Evolutionary conservation across 2,888 invertebrate genomes (phyloP).

Genomic region (Rhaphigaster nebulosa): DNA sequence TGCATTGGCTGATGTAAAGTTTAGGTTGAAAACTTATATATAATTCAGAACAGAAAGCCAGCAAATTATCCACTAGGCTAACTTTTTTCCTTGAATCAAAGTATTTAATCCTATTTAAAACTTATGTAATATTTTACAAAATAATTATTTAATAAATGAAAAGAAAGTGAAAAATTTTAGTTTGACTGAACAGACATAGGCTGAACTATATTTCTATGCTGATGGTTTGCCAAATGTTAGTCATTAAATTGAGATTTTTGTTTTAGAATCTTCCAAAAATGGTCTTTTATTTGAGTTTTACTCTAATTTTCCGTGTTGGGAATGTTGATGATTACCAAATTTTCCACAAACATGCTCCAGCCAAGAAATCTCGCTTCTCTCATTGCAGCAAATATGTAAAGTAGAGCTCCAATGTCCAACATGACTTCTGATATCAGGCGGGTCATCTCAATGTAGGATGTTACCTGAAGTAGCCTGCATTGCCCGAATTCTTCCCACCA

Average conservation of each 20-base stretch:
- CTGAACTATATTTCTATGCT: too few species aligned
- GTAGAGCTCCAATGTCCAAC: constrained; percentile 85
- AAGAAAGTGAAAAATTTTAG: too few species aligned
- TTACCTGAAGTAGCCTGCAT: constrained; percentile 79
- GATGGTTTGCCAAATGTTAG: neutral
- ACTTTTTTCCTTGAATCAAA: too few species aligned
- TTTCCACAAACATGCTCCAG: constrained; percentile 93
- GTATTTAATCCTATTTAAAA: too few species aligned
- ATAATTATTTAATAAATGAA: too few species aligned
- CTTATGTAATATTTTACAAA: too few species aligned
- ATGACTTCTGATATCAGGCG: constrained; percentile 84
- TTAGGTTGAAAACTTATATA: too few species aligned
- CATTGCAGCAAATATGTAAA: constrained; percentile 87
- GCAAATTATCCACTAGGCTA: too few species aligned
- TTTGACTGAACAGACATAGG: too few species aligned
- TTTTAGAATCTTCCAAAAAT: neutral
- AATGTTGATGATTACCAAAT: constrained; percentile 78
- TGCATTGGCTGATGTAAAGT: too few species aligned
- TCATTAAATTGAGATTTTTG: neutral
- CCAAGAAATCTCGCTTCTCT: constrained; percentile 93
- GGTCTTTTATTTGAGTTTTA: neutral
- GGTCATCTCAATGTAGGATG: constrained; percentile 75
- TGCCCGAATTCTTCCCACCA: constrained; percentile 83
- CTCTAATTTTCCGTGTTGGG: neutral
- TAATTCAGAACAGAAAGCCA: too few species aligned